Percentiles rank a stretch among this genome's conserved stretches.
Conservation (phyloP, 2,797 vertebrate genomes). For the Chrysocyon brachyurus region DNA sequence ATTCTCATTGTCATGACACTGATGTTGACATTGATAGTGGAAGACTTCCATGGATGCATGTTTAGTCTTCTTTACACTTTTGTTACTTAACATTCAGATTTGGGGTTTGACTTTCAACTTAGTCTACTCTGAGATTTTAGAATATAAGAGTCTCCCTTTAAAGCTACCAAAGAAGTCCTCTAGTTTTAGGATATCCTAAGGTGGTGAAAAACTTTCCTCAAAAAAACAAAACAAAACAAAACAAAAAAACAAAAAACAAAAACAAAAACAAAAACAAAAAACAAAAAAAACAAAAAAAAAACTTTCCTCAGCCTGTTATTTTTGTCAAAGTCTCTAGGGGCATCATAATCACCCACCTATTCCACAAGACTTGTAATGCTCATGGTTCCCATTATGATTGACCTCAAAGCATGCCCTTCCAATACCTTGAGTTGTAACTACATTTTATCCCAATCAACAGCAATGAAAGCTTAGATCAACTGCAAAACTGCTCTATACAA, state of each 20-base stretch:
- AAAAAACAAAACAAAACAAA: no score
- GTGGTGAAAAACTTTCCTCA: not conserved
- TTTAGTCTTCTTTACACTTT: not conserved
- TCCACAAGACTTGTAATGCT: not conserved
- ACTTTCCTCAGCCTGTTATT: not conserved
- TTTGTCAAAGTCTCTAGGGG: not conserved
- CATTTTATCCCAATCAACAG: not conserved
- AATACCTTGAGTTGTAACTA: not conserved
- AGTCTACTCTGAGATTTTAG: not conserved
- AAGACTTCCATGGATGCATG: not conserved
- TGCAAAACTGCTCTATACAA: not conserved
- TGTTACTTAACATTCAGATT: not conserved
- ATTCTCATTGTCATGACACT: not conserved
- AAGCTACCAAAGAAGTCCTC: not conserved
- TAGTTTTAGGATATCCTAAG: not conserved
- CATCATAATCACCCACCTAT: not conserved
- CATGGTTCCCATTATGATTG: not conserved
- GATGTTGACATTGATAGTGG: not conserved
- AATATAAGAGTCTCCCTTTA: not conserved
- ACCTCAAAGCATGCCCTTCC: not conserved
- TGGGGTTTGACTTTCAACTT: not conserved
- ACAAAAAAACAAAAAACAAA: no score
- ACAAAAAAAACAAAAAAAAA: no score
- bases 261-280: no score
- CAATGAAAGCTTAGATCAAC: not conserved